A percentile compares a stretch with the other conserved stretches of the same genome.
Conservation (phyloP, 2,888 invertebrate genomes). For the Opisthograptis luteolata region DNA sequence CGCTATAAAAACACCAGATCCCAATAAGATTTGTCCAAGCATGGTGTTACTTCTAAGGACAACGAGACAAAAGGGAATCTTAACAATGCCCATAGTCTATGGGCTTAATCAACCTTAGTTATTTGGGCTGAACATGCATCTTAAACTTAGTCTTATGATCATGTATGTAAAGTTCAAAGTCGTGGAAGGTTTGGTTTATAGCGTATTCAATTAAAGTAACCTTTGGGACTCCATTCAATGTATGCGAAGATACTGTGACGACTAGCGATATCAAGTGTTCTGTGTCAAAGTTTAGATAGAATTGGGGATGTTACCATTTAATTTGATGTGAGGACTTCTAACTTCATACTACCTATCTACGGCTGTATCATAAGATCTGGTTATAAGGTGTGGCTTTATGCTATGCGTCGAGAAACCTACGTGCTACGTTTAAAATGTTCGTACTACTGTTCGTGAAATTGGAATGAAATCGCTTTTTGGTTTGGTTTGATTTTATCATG, state of each 20-base stretch:
- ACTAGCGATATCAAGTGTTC: slow-evolving; percentile 1
- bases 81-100: slow-evolving; percentile 2
- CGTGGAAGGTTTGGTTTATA: neutral
- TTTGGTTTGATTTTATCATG: too few relatives aligned
- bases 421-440: neutral
- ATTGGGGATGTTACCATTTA: slow-evolving; percentile 3
- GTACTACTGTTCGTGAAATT: too few relatives aligned
- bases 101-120: slow-evolving; percentile 21
- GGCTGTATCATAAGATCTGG: neutral
- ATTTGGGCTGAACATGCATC: slow-evolving; percentile 6
- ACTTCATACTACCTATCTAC: neutral
- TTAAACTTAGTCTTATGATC: slow-evolving; percentile 1
- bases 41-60: slow-evolving; percentile 4
- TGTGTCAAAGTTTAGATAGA: slow-evolving; percentile 16
- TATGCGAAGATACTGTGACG: neutral
- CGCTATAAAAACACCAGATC: neutral
- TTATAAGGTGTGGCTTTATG: neutral
- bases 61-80: slow-evolving; percentile 9
- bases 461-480: too few relatives aligned
- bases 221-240: slow-evolving; percentile 10
- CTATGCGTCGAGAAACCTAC: neutral
- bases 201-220: slow-evolving; percentile 8
- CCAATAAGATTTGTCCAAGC: slow-evolving; percentile 2
- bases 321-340: slow-evolving; percentile 2
- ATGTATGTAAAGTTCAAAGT: neutral